These are phyloP conservation scores for Antheraea assamensis DNA, from an alignment of 2,888 invertebrate species.

Conservation along the genomic window DNA sequence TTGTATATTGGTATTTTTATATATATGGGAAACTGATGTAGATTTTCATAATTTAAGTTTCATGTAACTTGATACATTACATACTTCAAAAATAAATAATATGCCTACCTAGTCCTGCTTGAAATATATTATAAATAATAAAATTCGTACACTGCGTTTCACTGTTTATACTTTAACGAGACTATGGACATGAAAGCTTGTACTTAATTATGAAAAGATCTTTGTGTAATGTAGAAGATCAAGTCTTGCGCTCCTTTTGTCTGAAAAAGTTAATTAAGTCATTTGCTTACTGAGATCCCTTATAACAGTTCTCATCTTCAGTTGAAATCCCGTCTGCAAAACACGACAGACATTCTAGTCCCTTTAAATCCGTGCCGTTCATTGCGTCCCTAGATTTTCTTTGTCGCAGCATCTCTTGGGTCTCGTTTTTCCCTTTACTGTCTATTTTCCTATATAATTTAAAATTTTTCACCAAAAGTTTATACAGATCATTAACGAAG, in stretches of 20 bases:
- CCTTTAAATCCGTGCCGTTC: slow-evolving; percentile 25
- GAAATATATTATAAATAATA: not conserved
- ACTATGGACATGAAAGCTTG: slow-evolving; percentile 1
- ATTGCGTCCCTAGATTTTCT: slow-evolving; percentile 37
- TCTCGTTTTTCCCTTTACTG: slow-evolving; percentile 31
- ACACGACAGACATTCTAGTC: slow-evolving; percentile 50
- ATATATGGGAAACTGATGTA: not conserved
- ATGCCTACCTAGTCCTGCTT: not conserved
- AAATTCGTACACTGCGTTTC: not conserved
- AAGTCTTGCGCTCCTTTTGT: slow-evolving; percentile 3
- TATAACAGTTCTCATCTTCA: slow-evolving; percentile 47
- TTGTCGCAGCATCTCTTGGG: slow-evolving; percentile 24
- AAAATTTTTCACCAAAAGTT: slow-evolving; percentile 39
- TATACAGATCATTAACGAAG: slow-evolving; percentile 41
- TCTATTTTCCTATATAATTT: slow-evolving; percentile 36
- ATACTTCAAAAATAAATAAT: not conserved
- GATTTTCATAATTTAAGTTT: not conserved
- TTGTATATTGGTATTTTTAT: too few relatives aligned
- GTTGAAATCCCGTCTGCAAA: slow-evolving; percentile 35
- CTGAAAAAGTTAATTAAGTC: slow-evolving; percentile 22
- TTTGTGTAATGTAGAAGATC: slow-evolving; percentile 8
- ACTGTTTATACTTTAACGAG: slow-evolving; percentile 2
- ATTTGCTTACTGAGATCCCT: slow-evolving; percentile 46
- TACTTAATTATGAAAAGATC: slow-evolving; percentile 13
- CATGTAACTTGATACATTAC: not conserved